Base-by-base conservation (phyloP, 2,113 vertebrate species). In the Hyaena hyaena region DNA sequence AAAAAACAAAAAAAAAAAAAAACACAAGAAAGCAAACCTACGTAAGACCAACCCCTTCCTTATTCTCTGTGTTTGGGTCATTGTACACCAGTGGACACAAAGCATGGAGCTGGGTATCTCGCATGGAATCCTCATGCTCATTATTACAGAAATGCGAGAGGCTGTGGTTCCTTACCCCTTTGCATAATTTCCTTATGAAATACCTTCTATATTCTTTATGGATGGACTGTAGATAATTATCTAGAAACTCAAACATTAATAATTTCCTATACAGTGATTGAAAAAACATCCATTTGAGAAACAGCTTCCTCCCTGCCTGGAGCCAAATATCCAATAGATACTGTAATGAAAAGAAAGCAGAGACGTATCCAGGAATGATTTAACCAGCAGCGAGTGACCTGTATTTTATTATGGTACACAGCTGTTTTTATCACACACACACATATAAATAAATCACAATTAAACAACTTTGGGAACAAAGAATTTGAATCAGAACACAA, bases 401-500 rank as follows among this genome's bases (percentile, higher is more conserved):
- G 92, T 95, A 97, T 96, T 98, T 98, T 98, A 97, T 97, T 97
- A 96, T 92, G 95, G 92, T 95, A 98, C 96, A 98, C 97, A 98
- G 97, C 97, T 98, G 97, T 98, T 98, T 98, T 61, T 6, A 61
- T 68, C n/a, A 68, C 21, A 26, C 39, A 71, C 12, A 68, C 3
- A 73, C 28, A 74, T 1, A 28, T 0, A 99, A 99, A 99, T 97
- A 98, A 98, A 98, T 98, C 88, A 97, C 95, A 97, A 98, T 96
- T 98, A 99, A 99, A 98, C 98, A 99, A 99, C 98, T 99, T 99
- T 98, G 98, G 97, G 98, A 99, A 99, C 98, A 99, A 99, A 98
- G 96, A 98, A 98, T 98, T 98, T 97, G 90, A 98, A 98, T 97
- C 98, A 99, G 98, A 98, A 98, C 97, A 99, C 99, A 99, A 99